A percentile compares a stretch with the other conserved stretches of the same genome.
Conservation (phyloP, 2,113 vertebrate species). For the Cyanoderma ruficeps region DNA sequence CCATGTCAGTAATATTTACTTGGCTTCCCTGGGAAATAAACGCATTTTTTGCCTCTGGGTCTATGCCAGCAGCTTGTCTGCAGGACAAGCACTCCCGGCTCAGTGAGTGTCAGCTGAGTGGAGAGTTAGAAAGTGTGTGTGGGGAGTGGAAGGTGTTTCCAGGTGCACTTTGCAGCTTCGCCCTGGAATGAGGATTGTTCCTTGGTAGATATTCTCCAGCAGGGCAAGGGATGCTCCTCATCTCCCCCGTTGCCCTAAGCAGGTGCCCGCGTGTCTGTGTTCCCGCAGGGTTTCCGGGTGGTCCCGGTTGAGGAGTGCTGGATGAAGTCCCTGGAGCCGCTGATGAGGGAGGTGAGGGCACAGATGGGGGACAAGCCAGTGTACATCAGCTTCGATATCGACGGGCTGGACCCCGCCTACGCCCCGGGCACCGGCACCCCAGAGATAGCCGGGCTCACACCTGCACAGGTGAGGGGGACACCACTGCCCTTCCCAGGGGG, state of each 20-base stretch:
- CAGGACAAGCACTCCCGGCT: accelerated
- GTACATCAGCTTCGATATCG: slow-evolving; percentile 94
- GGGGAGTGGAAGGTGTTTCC: not conserved
- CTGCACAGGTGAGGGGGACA: slow-evolving; percentile 81
- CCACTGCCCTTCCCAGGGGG: accelerated
- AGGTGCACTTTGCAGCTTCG: not conserved
- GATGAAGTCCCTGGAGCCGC: slow-evolving; percentile 86
- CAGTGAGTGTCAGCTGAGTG: accelerated
- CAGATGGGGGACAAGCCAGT: slow-evolving; percentile 84
- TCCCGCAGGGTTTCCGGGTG: slow-evolving; percentile 86
- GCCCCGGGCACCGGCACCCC: slow-evolving; percentile 93
- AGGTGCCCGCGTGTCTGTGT: accelerated
- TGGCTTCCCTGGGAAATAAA: not conserved
- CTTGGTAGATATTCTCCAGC: accelerated
- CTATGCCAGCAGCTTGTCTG: accelerated
- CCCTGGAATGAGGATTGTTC: not conserved
- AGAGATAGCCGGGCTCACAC: slow-evolving; percentile 90
- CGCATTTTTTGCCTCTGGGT: not conserved
- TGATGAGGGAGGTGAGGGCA: slow-evolving; percentile 87
- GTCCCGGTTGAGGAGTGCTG: slow-evolving; percentile 89
- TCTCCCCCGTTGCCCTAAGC: not conserved
- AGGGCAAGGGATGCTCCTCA: not conserved
- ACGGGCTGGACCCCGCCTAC: slow-evolving; percentile 88
- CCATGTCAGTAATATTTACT: accelerated
- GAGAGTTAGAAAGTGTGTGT: not conserved